Conservation (phyloP, 2,888 invertebrate genomes). For the Parascotia fuliginaria region DNA sequence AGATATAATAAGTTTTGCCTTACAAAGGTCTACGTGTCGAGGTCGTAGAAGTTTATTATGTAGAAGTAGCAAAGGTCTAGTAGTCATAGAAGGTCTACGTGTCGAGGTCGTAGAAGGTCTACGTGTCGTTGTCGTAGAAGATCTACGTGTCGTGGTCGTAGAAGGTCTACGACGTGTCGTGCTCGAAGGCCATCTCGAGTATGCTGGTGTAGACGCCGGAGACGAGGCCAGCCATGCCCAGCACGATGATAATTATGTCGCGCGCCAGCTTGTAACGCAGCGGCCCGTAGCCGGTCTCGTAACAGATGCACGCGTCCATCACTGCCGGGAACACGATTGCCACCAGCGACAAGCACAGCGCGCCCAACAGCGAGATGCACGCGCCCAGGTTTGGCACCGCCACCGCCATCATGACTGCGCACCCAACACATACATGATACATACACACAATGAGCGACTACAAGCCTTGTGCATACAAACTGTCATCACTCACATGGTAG, state of each 20-base stretch:
- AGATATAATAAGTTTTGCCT: too few species aligned
- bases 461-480: too few species aligned
- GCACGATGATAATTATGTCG: background rate
- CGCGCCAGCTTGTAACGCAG: background rate
- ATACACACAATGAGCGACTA: background rate
- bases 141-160: too few species aligned
- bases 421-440: background rate
- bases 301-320: background rate
- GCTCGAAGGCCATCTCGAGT: background rate
- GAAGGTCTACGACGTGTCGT: too few species aligned
- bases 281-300: background rate
- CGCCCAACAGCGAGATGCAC: background rate
- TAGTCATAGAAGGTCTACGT: too few species aligned
- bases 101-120: too few species aligned
- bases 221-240: background rate
- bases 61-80: too few species aligned
- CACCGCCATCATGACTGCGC: background rate
- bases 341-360: background rate
- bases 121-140: too few species aligned
- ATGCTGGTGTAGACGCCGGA: background rate
- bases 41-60: too few species aligned
- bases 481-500: slow-evolving; percentile 58
- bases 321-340: background rate
- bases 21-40: too few species aligned
- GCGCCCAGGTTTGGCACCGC: background rate